Conservation (phyloP, 2,888 invertebrate species). For the Apoda limacodes region DNA sequence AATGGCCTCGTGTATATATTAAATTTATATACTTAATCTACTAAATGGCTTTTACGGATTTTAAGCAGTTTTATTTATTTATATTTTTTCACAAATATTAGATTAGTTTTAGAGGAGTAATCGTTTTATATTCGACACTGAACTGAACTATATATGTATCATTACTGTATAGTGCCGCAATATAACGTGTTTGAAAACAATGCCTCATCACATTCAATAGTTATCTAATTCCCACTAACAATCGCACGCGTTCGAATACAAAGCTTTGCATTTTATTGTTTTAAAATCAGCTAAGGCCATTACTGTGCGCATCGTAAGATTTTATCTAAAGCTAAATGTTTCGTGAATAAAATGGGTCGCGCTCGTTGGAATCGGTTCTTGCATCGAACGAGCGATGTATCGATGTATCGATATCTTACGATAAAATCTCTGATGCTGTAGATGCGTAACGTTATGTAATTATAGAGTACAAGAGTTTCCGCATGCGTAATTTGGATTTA, state of each 20-base stretch:
- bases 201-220: constrained; percentile 36
- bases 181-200: constrained; percentile 31
- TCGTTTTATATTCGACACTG: constrained; percentile 18
- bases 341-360: constrained; percentile 65
- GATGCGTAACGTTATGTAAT: constrained; percentile 49
- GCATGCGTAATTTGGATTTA: constrained; percentile 33
- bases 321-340: constrained; percentile 60
- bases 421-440: constrained; percentile 40
- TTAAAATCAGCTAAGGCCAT: constrained; percentile 27
- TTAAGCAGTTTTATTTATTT: not conserved
- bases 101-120: constrained; percentile 1
- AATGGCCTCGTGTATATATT: too few species aligned
- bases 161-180: constrained; percentile 32
- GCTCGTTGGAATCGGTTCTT: constrained; percentile 50
- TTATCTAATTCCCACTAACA: constrained; percentile 59
- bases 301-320: constrained; percentile 44
- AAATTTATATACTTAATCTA: constrained; percentile 3
- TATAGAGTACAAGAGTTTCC: constrained; percentile 43
- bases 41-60: not conserved
- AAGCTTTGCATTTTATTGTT: constrained; percentile 22
- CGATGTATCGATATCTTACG: constrained; percentile 23
- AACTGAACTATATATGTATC: constrained; percentile 26
- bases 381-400: constrained; percentile 38
- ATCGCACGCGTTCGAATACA: constrained; percentile 33
- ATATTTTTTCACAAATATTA: not conserved